These are phyloP conservation scores for Rallus crepitans DNA, from an alignment of 2,797 vertebrate species.

Conservation along the genomic window DNA sequence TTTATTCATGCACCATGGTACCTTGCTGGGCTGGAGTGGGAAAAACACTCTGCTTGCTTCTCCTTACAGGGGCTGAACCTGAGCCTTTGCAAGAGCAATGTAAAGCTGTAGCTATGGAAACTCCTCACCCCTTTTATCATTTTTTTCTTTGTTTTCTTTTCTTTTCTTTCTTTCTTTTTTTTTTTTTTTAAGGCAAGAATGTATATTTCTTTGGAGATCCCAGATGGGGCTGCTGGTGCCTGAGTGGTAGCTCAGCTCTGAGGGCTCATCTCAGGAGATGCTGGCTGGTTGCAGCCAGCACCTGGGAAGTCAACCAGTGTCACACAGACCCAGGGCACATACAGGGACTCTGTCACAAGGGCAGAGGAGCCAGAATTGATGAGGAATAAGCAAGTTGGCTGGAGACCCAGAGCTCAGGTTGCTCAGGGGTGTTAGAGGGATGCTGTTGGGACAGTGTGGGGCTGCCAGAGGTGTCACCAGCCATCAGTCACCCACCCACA, in stretches of 20 bases:
- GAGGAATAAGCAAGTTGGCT: rapidly evolving
- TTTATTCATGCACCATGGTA: neutral
- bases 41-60: neutral
- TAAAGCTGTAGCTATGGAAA: constrained; percentile 72
- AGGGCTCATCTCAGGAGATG: neutral
- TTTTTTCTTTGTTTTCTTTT: neutral
- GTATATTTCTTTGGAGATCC: neutral
- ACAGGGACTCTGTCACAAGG: neutral
- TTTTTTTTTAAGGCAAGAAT: neutral
- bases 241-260: neutral
- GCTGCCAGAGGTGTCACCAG: neutral
- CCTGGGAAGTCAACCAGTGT: neutral
- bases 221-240: neutral
- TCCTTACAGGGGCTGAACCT: neutral
- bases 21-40: neutral
- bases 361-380: neutral
- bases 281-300: neutral
- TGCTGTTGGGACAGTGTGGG: neutral
- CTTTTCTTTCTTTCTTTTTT: neutral
- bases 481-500: neutral
- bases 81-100: neutral
- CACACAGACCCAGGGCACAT: neutral
- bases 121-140: neutral
- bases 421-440: neutral
- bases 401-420: neutral